Evolutionary conservation across 2,888 invertebrate species (phyloP), one percentile per base, ranked within the genome.

Genomic region (Sesia bembeciformis): DNA sequence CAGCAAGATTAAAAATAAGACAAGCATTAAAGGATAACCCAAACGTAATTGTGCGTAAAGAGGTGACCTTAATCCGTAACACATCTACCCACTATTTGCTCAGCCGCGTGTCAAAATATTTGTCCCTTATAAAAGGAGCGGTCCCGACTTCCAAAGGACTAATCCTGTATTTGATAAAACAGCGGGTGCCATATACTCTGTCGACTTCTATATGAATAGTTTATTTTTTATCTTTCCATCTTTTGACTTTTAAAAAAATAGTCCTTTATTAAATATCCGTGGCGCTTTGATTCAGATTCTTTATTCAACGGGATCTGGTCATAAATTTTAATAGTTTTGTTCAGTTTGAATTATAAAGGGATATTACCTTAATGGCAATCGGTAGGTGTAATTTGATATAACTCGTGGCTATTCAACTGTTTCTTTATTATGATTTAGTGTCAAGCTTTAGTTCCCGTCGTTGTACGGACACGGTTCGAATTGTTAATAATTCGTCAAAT

Each of bases 321-420:
- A 82, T 88, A 88, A 88, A 89, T 88, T 87, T 72, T 62, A 68
- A 76, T 82, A 72, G 78, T 85, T 88, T 86, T 84, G 84, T 87
- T 85, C 74, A 76, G 70, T 84, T 85, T 86, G 86, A 88, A 74
- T 85, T 86, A 86, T 86, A 82, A 78, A 81, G 80, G 86, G 74
- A 75, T 84, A 84, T 86, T 84, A 84, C 81, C 75, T 81, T 86
- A 88, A 87, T 87, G 84, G 84, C 83, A 84, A 85, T 83, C 79
- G 86, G 86, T 86, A 84, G 81, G 80, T 78, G 88, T 84, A 85
- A 88, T 83, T 80, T 85, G 87, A 89, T 87, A 86, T 72, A 68
- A 70, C 72, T 76, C 74, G 66, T 67, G 66, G 65, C 68, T 68
- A 70, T 72, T 69, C 75, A 76, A 78, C 74, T 78, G 76, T 80